phyloP scores from a whole-genome alignment of 2,797 vertebrate genomes.

The Acomys russatus region DNA sequence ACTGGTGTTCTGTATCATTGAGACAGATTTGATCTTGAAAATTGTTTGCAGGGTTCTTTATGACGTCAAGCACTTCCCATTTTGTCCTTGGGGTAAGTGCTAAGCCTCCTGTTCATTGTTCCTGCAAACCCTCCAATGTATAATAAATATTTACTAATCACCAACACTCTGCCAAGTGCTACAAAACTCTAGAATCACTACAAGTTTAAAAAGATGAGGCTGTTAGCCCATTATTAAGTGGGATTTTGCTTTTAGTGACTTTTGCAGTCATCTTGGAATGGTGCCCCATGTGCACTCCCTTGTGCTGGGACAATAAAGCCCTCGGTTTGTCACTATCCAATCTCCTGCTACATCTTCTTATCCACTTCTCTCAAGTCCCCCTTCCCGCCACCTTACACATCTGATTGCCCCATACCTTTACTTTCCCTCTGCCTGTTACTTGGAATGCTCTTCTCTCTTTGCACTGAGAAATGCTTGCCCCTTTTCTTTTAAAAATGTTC shows the following conservation, averaged over 20 bases:
- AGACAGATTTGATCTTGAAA: conserved; percentile 64
- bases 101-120: conserved; percentile 11
- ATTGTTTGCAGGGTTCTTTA: conserved; percentile 14
- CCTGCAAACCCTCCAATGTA: conserved; percentile 40
- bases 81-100: conserved; percentile 42
- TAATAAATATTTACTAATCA: conserved; percentile 73
- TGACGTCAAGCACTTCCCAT: not conserved
- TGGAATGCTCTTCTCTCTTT: not conserved
- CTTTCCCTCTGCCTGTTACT: not conserved
- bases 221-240: conserved; percentile 25
- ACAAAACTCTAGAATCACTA: conserved; percentile 14
- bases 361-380: not conserved
- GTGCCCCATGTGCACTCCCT: not conserved
- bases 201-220: not conserved
- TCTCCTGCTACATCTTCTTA: not conserved
- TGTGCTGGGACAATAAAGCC: not conserved
- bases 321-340: not conserved
- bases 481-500: not conserved
- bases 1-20: not conserved
- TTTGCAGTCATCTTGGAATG: conserved; percentile 18
- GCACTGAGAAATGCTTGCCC: not conserved
- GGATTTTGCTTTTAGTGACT: conserved; percentile 17
- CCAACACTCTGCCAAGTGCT: not conserved
- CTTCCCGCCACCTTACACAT: not conserved
- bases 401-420: not conserved